Evolutionary conservation across 2,797 vertebrate genomes (phyloP), one percentile per base, ranked within the genome.

Genomic region (Squalus acanthias): DNA sequence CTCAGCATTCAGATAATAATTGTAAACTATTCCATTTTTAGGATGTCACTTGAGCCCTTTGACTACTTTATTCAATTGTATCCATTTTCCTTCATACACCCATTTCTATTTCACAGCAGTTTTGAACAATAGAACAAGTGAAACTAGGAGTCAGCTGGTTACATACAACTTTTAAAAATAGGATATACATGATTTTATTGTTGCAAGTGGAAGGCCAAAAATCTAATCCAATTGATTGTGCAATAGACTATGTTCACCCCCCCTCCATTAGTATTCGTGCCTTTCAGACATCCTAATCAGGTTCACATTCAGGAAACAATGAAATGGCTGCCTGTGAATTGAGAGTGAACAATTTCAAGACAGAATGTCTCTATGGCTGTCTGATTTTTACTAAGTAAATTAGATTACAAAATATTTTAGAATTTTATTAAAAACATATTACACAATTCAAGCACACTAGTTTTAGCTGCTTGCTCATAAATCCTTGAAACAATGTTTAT

Each of bases 1-100:
- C 53, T 89, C 50, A 15, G 50, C 87, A 33, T 29, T 89, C 87
- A 89, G 87, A 89, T 89, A 89, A 88, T 26, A 88, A 89, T 89
- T 12, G 53, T 29, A 60, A 13, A 89, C n/a, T 7, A 50, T 4
- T 85, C 79, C 17, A 85, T 85, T 85, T 85, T 85, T 85, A 15
- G 9, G 12, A 33, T 60, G 87, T 24, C 50, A 88, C 87, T 88
- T 57, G 87, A 57, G 24, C 53, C 20, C 85, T 89, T 33, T 92
- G 60, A 65, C 89, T 93, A 93, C 17, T 20, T 67, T 39, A 20
- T n/a, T 67, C n/a, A 93, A 39, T 67, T 69, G 17, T 39, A 93
- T 67, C 6, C 2, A 93, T 93, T 39, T 93, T 39, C 63, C 91
- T 92, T 63, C 26, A n/a, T 15, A 60, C 12, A 85, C 53, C 57